Evolutionary conservation across 1,140 invertebrate species (phyloP), one percentile per base, ranked within the genome.

Genomic region (Drosophila baimaii): DNA sequence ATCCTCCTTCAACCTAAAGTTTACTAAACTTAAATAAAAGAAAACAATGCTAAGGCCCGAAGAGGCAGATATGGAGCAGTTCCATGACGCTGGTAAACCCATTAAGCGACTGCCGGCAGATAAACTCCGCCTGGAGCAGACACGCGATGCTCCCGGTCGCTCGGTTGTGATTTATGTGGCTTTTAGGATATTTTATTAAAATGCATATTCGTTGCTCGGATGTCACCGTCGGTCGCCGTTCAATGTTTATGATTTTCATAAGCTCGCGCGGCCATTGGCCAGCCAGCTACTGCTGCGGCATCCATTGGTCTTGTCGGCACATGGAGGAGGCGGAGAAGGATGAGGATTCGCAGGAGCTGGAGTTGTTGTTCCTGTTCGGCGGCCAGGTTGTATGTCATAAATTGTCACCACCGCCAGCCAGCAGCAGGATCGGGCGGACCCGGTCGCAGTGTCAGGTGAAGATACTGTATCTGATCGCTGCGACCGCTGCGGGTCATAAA

Each of bases 131-230:
- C 12, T 23, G 43, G 43, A 17, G 39, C 39, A 21, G 33, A 51
- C 68, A 71, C 69, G 69, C 69, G 69, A 71, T 71, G 69, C 37
- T 41, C 44, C 56, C 52, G 51, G 19, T 44, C 52, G 51, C 17
- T 44, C 29, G 39, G 76, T 23, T 83, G 90, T 91, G 90, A 91
- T 91, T 91, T 91, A 91, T 91, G 74, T 73, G 90, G 89, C 90
- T 91, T 91, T 91, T 91, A 91, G 78, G 83, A 90, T 91, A 91
- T 91, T 91, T 91, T 91, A 91, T 91, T 91, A 91, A 91, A 91
- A 91, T 91, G 90, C 90, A 91, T 91, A 91, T 91, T 91, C 90
- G 90, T 91, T 91, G 90, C 90, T 91, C 83, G 62, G 41, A 63
- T 91, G 90, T 90, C 90, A 90, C 79, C 70, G 84, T 31, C 29